These are phyloP conservation scores for Merluccius polli DNA, from an alignment of 2,797 vertebrate genomes.

Conservation along the genomic window DNA sequence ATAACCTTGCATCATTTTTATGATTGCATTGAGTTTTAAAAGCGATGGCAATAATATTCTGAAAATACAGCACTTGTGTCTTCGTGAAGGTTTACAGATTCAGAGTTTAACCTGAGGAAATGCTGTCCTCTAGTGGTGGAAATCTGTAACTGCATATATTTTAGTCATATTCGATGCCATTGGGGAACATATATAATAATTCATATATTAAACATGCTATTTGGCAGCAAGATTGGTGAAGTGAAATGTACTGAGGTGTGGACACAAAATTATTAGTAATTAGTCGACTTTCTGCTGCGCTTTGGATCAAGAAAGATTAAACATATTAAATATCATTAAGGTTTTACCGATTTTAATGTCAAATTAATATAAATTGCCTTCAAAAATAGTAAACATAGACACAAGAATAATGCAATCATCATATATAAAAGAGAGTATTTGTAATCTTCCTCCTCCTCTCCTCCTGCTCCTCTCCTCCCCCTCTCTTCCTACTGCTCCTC, in stretches of 20 bases:
- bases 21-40: no score
- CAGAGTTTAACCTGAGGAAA: not conserved
- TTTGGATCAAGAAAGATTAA: not conserved
- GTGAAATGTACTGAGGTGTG: not conserved
- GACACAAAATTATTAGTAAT: not conserved
- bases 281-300: no score
- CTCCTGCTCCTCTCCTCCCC: no score
- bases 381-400: not conserved
- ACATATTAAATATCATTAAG: no score
- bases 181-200: no score
- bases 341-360: no score
- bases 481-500: not conserved
- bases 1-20: not conserved
- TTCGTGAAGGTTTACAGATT: not conserved
- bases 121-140: slow-evolving; percentile 25
- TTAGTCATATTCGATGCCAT: not conserved
- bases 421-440: not conserved
- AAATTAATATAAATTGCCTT: no score
- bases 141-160: not conserved
- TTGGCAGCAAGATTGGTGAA: no score
- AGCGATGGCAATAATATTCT: not conserved
- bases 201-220: no score
- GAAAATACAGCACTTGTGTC: not conserved
- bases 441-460: not conserved
- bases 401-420: no score